Evolutionary conservation across 2,888 invertebrate genomes (phyloP).

Genomic region (Cartodere bifasciata): DNA sequence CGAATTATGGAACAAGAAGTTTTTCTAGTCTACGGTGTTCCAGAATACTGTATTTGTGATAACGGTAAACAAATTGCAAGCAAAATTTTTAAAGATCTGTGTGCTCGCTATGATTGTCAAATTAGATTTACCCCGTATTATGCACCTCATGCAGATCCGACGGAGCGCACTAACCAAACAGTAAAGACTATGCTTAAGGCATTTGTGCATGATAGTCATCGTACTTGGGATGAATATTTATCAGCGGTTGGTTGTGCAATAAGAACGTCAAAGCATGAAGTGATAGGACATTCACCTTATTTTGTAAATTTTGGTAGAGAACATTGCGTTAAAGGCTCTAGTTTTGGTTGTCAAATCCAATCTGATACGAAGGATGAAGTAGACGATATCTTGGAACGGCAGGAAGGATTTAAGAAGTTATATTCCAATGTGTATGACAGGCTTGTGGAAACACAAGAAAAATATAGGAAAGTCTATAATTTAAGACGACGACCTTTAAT

Average conservation of each 20-base stretch:
- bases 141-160: slow-evolving; percentile 7
- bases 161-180: slow-evolving; percentile 4
- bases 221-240: slow-evolving; percentile 15
- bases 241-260: slow-evolving; percentile 14
- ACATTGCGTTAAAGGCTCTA: too few relatives aligned
- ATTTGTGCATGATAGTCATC: slow-evolving; percentile 18
- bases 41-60: slow-evolving; percentile 12
- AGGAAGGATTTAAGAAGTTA: too few relatives aligned
- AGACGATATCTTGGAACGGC: too few relatives aligned
- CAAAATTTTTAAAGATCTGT: slow-evolving; percentile 1
- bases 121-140: slow-evolving; percentile 6
- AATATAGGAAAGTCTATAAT: too few relatives aligned
- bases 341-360: too few relatives aligned
- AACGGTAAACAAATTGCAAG: slow-evolving; percentile 14
- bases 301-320: slow-evolving; percentile 15
- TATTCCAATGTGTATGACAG: too few relatives aligned
- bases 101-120: slow-evolving; percentile 2
- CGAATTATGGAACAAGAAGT: slow-evolving; percentile 11
- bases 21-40: slow-evolving; percentile 13
- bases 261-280: slow-evolving; percentile 14
- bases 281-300: slow-evolving; percentile 11
- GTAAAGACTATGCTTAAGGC: slow-evolving; percentile 22
- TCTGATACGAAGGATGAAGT: too few relatives aligned
- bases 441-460: too few relatives aligned
- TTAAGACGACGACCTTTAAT: slow-evolving; percentile 4